phyloP scores from a whole-genome alignment of 2,113 vertebrate genomes.

The Leptobrachium ailaonicum region DNA sequence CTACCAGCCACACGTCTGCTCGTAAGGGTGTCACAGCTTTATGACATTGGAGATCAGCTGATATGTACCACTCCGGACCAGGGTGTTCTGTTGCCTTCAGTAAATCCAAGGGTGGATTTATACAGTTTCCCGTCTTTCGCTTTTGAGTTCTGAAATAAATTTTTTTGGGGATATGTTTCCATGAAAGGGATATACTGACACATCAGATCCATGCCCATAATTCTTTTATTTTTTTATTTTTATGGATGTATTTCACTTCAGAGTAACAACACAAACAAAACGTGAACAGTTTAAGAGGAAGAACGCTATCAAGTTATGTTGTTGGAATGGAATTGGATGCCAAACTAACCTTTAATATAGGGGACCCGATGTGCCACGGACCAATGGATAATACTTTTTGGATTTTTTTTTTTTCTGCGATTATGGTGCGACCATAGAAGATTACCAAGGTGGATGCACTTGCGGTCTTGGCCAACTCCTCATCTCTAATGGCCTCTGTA shows the following conservation, averaged over 20 bases:
- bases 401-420: background rate
- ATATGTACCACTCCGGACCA: conserved; percentile 23
- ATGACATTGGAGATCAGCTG: conserved; percentile 18
- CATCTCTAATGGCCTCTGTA: conserved; percentile 34
- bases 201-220: conserved; percentile 17
- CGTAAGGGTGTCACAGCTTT: background rate
- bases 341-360: conserved; percentile 35
- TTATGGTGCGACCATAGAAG: background rate
- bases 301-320: background rate
- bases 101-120: conserved; percentile 9
- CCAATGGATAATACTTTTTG: background rate
- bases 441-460: conserved; percentile 18
- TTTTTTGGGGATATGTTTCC: background rate
- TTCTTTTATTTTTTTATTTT: background rate
- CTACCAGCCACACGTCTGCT: conserved; percentile 6
- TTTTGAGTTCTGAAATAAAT: too few species aligned
- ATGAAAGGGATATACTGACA: conserved; percentile 33
- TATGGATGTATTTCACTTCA: conserved; percentile 10
- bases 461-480: conserved; percentile 3
- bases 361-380: conserved; percentile 9
- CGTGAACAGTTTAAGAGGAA: background rate
- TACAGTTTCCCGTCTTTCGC: background rate
- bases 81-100: conserved; percentile 29
- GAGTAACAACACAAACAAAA: conserved; percentile 14
- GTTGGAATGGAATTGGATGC: conserved; percentile 9